Conservation (phyloP, 2,113 vertebrate species). For the Uria lomvia region DNA sequence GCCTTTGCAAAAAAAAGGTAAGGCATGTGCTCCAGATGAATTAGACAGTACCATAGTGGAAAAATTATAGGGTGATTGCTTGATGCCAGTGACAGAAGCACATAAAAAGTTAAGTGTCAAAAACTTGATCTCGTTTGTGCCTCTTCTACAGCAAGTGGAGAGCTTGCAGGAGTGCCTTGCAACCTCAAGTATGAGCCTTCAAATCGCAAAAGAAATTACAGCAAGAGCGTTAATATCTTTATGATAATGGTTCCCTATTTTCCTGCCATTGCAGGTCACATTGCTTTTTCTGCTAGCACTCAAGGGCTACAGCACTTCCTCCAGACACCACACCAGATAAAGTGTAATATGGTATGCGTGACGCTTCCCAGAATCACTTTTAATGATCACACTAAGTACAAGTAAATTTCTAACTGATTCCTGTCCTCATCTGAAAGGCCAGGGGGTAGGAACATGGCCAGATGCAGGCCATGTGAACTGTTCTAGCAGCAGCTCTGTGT, state of each 20-base stretch:
- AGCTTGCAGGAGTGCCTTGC: background rate
- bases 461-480: background rate
- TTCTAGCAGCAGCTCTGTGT: background rate
- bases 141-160: background rate
- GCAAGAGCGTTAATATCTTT: background rate
- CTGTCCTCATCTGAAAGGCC: background rate
- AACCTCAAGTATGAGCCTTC: background rate
- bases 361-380: background rate
- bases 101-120: background rate
- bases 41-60: background rate
- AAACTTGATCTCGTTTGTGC: background rate
- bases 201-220: background rate
- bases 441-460: background rate
- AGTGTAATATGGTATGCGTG: rapidly evolving
- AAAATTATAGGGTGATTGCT: background rate
- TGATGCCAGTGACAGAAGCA: background rate
- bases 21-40: background rate
- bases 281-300: background rate
- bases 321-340: background rate
- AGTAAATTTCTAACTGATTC: background rate
- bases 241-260: background rate
- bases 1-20: background rate
- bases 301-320: background rate
- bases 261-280: background rate
- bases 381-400: background rate